Evolutionary conservation across 2,888 invertebrate species (phyloP).

Genomic region (Allolobophora icterica): DNA sequence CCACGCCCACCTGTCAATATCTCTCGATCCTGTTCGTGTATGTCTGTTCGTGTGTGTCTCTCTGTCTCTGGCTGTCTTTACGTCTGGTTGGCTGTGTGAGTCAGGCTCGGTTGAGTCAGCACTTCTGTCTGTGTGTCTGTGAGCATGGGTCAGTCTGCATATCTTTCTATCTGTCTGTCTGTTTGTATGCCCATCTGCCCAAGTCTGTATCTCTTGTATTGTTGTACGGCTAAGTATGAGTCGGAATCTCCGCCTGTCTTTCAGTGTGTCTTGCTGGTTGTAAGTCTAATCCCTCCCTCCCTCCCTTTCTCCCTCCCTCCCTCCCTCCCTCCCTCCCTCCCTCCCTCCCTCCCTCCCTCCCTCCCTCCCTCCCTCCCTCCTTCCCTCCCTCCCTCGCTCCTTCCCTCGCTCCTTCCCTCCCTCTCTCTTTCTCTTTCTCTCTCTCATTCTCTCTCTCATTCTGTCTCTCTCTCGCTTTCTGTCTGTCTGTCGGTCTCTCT

Average conservation of each 20-base stretch:
- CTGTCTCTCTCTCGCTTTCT: not conserved
- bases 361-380: too few species aligned
- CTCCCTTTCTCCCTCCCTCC: too few species aligned
- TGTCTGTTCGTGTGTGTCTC: not conserved
- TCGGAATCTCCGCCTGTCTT: too few species aligned
- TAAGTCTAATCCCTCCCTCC: too few species aligned
- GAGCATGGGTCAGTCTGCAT: too few species aligned
- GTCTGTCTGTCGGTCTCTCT: not conserved
- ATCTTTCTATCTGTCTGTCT: not conserved
- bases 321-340: too few species aligned
- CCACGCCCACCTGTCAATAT: not conserved
- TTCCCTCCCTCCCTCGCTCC: not conserved
- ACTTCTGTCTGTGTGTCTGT: not conserved
- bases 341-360: too few species aligned
- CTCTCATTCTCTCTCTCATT: not conserved
- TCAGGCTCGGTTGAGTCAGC: not conserved
- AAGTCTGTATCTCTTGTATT: too few species aligned
- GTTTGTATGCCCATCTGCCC: not conserved
- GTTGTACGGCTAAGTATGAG: too few species aligned
- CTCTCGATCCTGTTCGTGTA: too few species aligned
- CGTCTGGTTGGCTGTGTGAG: not conserved
- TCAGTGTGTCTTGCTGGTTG: too few species aligned
- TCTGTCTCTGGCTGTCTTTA: not conserved
- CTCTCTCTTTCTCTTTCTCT: conserved; percentile 14
- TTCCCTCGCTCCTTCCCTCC: not conserved